These are phyloP conservation scores for Passer domesticus DNA, from an alignment of 2,113 vertebrate species.

Conservation along the genomic window DNA sequence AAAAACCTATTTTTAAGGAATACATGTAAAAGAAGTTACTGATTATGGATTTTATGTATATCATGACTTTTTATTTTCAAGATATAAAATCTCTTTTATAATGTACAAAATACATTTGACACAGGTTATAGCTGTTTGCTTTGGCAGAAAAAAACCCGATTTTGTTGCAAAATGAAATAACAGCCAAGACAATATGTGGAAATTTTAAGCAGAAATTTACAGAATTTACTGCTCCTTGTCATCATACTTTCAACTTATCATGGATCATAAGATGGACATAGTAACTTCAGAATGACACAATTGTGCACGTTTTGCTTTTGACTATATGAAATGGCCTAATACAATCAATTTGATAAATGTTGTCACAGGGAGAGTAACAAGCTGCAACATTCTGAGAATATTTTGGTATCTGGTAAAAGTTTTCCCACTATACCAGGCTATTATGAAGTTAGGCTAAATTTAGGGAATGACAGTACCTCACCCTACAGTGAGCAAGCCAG, in stretches of 20 bases:
- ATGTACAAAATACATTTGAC: background rate
- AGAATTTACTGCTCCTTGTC: background rate
- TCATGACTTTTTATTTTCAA: background rate
- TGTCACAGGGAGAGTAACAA: background rate
- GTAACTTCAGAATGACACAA: background rate
- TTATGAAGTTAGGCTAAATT: background rate
- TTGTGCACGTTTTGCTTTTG: background rate
- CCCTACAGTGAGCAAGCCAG: background rate
- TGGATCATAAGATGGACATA: background rate
- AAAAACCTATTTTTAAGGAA: background rate
- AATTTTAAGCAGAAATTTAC: background rate
- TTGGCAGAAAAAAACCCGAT: background rate
- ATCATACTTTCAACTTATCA: background rate
- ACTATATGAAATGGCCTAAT: background rate
- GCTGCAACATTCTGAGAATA: fast-evolving
- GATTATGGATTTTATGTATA: background rate
- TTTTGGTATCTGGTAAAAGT: background rate
- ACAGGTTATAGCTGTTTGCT: background rate
- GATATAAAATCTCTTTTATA: background rate
- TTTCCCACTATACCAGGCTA: fast-evolving
- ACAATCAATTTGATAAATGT: background rate
- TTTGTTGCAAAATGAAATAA: background rate
- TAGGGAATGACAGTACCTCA: background rate
- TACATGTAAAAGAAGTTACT: background rate
- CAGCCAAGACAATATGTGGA: background rate